phyloP scores from a whole-genome alignment of 2,113 vertebrate genomes.

The Toxotes chatareus region DNA sequence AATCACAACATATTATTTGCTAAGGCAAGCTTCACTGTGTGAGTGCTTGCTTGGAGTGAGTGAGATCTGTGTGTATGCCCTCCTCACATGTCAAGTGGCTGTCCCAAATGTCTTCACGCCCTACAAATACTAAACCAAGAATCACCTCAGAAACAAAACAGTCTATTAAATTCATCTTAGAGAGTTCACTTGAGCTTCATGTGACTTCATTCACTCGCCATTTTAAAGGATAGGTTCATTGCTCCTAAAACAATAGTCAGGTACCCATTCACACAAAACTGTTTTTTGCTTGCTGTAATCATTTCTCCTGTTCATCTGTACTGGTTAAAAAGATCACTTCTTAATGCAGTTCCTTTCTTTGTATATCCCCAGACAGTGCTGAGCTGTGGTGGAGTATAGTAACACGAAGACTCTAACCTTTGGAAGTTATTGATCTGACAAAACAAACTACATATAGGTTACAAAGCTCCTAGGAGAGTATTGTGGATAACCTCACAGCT shows the following conservation, averaged over 20 bases:
- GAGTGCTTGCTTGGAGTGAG: neutral
- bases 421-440: no score
- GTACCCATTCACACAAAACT: no score
- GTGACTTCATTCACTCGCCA: neutral
- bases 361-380: no score
- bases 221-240: neutral
- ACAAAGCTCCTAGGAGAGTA: neutral
- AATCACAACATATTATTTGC: slow-evolving; percentile 19
- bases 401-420: no score
- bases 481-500: neutral
- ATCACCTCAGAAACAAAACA: slow-evolving; percentile 18
- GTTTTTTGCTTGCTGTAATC: no score
- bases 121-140: neutral
- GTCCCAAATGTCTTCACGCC: slow-evolving; percentile 16
- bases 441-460: neutral
- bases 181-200: neutral
- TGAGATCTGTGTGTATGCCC: neutral
- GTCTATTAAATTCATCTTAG: neutral
- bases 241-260: no score
- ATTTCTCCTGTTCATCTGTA: no score
- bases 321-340: no score
- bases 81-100: neutral
- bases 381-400: no score
- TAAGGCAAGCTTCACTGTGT: neutral
- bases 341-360: no score